A percentile compares a stretch with the other conserved stretches of the same genome.
Evolutionary conservation across 2,888 invertebrate species (phyloP).

Genomic region (Pinctada fucata): DNA sequence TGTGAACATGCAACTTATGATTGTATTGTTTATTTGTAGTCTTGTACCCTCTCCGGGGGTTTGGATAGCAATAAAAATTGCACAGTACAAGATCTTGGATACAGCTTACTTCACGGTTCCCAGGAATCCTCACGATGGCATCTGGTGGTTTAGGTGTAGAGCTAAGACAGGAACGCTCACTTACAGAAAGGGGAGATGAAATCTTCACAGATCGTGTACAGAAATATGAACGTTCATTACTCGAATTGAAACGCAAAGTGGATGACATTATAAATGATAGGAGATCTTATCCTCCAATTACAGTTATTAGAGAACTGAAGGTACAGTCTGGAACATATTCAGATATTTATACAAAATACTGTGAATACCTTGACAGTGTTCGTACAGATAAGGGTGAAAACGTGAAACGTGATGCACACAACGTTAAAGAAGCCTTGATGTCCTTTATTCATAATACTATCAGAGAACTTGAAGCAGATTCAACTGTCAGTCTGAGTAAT

Average conservation of each 20-base stretch:
- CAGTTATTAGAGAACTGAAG: not conserved
- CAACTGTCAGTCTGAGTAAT: not conserved
- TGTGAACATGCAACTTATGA: too few species aligned
- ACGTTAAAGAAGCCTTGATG: not conserved
- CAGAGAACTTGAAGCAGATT: not conserved
- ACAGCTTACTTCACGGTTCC: not conserved
- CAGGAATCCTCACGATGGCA: not conserved
- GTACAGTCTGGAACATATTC: not conserved
- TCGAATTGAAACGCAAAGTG: not conserved
- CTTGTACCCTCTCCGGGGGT: too few species aligned
- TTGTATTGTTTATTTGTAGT: too few species aligned
- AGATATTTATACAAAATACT: not conserved
- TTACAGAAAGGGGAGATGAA: not conserved
- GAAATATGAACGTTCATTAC: conserved; percentile 1
- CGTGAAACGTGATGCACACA: not conserved
- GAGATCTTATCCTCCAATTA: not conserved
- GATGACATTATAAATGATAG: not conserved
- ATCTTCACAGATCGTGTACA: not conserved
- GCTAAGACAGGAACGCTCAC: not conserved
- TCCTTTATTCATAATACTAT: not conserved
- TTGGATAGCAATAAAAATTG: not conserved
- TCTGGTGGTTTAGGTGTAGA: not conserved
- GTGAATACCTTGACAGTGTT: not conserved
- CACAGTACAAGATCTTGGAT: not conserved
- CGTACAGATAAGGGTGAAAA: not conserved